phyloP scores from a whole-genome alignment of 2,797 vertebrate species.

The Capromys pilorides region DNA sequence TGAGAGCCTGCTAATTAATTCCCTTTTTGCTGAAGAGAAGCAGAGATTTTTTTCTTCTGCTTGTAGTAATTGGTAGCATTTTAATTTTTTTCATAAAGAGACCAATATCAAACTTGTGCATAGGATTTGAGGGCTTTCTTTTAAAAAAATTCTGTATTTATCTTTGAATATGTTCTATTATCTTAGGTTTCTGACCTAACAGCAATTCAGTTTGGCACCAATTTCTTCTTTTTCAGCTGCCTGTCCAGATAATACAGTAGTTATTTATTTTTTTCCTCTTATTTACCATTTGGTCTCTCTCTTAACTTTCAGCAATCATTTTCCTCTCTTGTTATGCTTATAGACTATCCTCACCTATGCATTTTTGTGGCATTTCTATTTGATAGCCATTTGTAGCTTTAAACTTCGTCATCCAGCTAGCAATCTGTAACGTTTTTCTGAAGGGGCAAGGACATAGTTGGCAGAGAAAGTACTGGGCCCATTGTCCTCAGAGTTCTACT shows the following conservation, averaged over 20 bases:
- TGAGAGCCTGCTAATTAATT: not conserved
- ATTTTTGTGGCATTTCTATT: constrained; percentile 49
- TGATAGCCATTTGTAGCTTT: constrained; percentile 55
- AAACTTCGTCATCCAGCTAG: constrained; percentile 3
- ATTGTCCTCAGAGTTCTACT: constrained; percentile 23
- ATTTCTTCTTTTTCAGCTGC: constrained; percentile 55
- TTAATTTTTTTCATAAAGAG: constrained; percentile 7
- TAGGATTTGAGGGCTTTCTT: constrained; percentile 25
- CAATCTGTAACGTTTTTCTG: constrained; percentile 22
- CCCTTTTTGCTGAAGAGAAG: constrained; percentile 13
- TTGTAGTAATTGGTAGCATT: constrained; percentile 21
- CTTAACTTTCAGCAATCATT: constrained; percentile 46
- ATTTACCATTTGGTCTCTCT: constrained; percentile 23
- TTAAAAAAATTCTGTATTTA: constrained; percentile 54
- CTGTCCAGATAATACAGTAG: constrained; percentile 51
- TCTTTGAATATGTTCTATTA: constrained; percentile 3
- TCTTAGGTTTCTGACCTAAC: constrained; percentile 34
- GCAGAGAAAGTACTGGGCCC: constrained; percentile 1
- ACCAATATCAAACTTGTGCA: not conserved
- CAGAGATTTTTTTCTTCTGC: not conserved
- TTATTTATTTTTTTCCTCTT: constrained; percentile 51
- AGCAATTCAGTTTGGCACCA: not conserved
- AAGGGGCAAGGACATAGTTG: not conserved
- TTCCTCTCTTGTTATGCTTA: constrained; percentile 41
- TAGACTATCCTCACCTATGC: constrained; percentile 12